phyloP scores from a whole-genome alignment of 2,113 vertebrate genomes.

The Morone saxatilis region DNA sequence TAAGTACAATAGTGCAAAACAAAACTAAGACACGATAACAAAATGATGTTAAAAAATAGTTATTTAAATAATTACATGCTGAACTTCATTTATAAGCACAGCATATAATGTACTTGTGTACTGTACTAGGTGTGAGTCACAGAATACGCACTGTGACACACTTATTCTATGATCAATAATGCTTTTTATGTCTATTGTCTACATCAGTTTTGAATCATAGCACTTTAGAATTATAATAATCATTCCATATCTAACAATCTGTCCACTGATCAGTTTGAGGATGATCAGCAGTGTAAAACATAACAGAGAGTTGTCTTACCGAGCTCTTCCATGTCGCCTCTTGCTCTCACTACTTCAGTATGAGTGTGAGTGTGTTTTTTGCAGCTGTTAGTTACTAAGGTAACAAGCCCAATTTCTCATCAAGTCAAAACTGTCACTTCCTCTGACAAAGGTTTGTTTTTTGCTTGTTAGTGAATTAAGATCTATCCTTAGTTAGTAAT shows the following conservation, averaged over 20 bases:
- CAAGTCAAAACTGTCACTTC: slow-evolving; percentile 56
- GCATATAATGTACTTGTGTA: background rate
- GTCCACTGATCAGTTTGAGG: background rate
- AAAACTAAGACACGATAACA: background rate
- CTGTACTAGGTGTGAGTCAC: background rate
- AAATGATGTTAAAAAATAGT: background rate
- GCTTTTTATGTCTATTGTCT: background rate
- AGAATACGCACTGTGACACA: background rate
- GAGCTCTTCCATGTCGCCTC: slow-evolving; percentile 76
- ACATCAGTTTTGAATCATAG: background rate
- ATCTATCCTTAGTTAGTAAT: background rate
- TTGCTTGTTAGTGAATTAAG: background rate
- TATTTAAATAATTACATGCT: background rate
- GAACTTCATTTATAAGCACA: background rate
- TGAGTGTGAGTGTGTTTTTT: slow-evolving; percentile 6
- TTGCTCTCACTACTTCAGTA: slow-evolving; percentile 21
- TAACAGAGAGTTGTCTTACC: slow-evolving; percentile 67
- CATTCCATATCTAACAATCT: background rate
- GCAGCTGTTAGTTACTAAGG: slow-evolving; percentile 43
- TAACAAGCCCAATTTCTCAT: slow-evolving; percentile 21
- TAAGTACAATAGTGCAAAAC: background rate
- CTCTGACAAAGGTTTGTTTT: slow-evolving; percentile 36
- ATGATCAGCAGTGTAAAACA: background rate
- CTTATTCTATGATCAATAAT: background rate
- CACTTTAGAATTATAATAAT: background rate